phyloP scores from a whole-genome alignment of 2,113 vertebrate species.

The Candoia aspera region DNA sequence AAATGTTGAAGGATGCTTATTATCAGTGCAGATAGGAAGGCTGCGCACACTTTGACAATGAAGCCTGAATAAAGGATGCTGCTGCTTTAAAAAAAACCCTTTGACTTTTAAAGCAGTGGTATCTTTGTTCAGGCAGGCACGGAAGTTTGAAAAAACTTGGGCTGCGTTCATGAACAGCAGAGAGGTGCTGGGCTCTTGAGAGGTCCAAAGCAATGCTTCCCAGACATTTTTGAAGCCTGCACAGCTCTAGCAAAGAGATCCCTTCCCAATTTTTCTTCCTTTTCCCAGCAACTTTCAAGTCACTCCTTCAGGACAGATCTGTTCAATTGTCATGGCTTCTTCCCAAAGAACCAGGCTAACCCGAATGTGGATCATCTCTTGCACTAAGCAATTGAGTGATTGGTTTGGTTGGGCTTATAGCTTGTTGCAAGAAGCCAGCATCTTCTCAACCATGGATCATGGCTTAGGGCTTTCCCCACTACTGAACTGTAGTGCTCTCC shows the following conservation, averaged over 20 bases:
- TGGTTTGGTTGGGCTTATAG: not conserved
- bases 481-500: not conserved
- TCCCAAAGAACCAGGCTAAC: not conserved
- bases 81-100: not conserved
- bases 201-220: not conserved
- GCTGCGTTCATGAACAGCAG: not conserved
- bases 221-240: not conserved
- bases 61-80: not conserved
- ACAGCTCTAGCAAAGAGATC: not conserved
- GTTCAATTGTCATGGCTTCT: not conserved
- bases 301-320: too few relatives aligned
- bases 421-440: not conserved
- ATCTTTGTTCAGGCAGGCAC: not conserved
- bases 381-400: not conserved
- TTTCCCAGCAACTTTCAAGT: constrained; percentile 37
- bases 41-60: not conserved
- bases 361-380: not conserved
- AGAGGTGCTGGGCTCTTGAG: not conserved
- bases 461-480: not conserved
- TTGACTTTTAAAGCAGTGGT: not conserved
- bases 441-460: not conserved
- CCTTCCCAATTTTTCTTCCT: constrained; percentile 43
- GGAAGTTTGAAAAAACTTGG: not conserved
- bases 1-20: constrained; percentile 63
- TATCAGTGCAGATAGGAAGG: constrained; percentile 66